Evolutionary conservation across 2,888 invertebrate species (phyloP).

Genomic region (Rhagium mordax): DNA sequence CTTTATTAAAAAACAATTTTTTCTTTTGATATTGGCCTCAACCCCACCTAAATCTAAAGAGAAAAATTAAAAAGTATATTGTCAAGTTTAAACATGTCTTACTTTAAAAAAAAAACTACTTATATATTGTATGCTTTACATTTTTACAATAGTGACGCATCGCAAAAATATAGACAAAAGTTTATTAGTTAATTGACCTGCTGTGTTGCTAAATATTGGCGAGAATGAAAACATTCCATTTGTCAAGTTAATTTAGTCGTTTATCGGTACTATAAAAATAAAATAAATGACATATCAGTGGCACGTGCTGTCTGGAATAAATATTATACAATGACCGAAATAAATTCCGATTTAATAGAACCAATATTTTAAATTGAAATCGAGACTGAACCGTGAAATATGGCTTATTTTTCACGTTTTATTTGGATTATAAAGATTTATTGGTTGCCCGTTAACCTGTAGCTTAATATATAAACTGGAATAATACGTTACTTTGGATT

Average conservation of each 20-base stretch:
- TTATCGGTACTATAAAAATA: constrained; percentile 35
- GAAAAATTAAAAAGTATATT: no score
- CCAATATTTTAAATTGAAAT: constrained; percentile 45
- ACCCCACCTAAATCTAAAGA: no score
- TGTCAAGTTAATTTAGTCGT: constrained; percentile 30
- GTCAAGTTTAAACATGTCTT: no score
- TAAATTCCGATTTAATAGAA: constrained; percentile 40
- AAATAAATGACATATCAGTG: constrained; percentile 39
- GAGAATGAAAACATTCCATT: constrained; percentile 26
- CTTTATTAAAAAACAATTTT: no score
- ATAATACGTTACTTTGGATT: not conserved
- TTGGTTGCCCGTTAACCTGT: not conserved
- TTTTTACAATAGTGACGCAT: no score
- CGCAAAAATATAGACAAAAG: constrained; percentile 5
- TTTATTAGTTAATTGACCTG: constrained; percentile 15
- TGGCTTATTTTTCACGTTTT: constrained; percentile 40
- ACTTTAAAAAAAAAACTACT: no score
- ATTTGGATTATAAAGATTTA: constrained; percentile 37
- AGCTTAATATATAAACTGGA: not conserved
- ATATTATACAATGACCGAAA: constrained; percentile 38
- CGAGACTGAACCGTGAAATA: constrained; percentile 41
- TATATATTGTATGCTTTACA: no score
- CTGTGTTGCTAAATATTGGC: constrained; percentile 20
- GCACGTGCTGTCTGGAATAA: constrained; percentile 40
- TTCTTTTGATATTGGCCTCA: no score